Base-by-base conservation (phyloP, 2,113 vertebrate genomes). In the Heterochromis multidens region DNA sequence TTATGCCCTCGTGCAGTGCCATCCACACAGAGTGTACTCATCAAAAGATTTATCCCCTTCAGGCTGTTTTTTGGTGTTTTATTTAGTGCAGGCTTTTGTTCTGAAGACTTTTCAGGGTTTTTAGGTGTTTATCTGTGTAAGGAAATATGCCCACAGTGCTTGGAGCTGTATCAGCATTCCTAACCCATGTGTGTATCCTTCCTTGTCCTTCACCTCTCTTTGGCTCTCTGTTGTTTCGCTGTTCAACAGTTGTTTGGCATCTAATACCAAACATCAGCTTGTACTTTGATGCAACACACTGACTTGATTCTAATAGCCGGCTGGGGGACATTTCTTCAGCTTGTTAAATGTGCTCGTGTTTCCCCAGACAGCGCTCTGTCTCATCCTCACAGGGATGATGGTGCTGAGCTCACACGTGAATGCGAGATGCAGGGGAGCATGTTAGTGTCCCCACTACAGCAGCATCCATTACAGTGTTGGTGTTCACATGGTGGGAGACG, bases 401-500 rank as follows among this genome's bases (percentile, higher is more conserved):
- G 67, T 16, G 29, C 81, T 86, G 61, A 90, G 92, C 95, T 90
- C 77, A 27, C 93, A 88, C 87, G 52, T 85, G 89, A 91, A 86
- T 92, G 89, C 33, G 88, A 91, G 65, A 83, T 77, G 83, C 61
- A 86, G 92, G 95, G 91, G 92, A 94, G 78, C 79, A 81, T 37
- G 87, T 88, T 85, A 83, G 88, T 54, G 56, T 82, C 84, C 90
- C 89, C 19, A 46, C 61, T 63, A 88, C 91, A 93, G 67, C 94
- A 90, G 84, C 88, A 92, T 93, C 93, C 82, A 91, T 94, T 94
- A 91, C 93, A 88, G 84, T 91, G 88, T 90, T 97, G 97, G 96
- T 96, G 97, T 97, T 96, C 96, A 96, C 96, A 95, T 96, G 96
- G 96, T 96, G 96, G 95, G 96, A 95, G 97, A 96, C 92, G 97